Evolutionary conservation across 1,140 invertebrate genomes (phyloP).

Genomic region (Eufriesea mexicana): DNA sequence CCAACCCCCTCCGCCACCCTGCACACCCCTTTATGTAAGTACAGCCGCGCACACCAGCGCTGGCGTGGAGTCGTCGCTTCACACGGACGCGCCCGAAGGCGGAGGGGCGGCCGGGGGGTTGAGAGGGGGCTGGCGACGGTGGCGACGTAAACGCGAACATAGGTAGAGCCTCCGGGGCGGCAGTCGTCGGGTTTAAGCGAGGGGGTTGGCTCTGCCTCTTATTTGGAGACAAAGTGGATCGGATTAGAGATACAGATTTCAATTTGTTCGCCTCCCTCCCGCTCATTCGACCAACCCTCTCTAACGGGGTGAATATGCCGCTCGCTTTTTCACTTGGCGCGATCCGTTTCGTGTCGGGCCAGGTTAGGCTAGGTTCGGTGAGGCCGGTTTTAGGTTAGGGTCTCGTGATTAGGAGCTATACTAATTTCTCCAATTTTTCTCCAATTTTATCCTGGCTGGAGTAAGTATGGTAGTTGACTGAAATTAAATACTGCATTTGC

Average conservation of each 20-base stretch:
- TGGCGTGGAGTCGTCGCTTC: conserved; percentile 18
- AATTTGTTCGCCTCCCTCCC: conserved; percentile 69
- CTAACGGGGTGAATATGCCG: conserved; percentile 4
- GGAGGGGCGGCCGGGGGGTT: conserved; percentile 13
- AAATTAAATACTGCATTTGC: too few species aligned
- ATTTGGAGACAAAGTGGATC: conserved; percentile 77
- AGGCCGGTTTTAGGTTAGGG: too few species aligned
- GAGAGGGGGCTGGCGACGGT: background rate
- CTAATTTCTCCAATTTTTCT: too few species aligned
- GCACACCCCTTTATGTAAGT: conserved; percentile 56
- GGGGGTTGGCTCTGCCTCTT: conserved; percentile 71
- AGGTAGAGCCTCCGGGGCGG: conserved; percentile 58
- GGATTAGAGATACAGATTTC: conserved; percentile 78
- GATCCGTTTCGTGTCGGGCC: too few species aligned
- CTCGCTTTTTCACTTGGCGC: background rate
- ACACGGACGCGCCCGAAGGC: conserved; percentile 27
- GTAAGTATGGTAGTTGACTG: too few species aligned
- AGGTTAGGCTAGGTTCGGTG: too few species aligned
- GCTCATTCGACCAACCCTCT: conserved; percentile 25
- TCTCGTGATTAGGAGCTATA: too few species aligned
- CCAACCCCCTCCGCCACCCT: conserved; percentile 50
- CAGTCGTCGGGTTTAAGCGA: conserved; percentile 68
- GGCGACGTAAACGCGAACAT: conserved; percentile 53
- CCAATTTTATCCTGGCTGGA: too few species aligned
- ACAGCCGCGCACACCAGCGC: conserved; percentile 4